Conservation (phyloP, 2,888 invertebrate genomes). For the Cheilosia scutellata region DNA sequence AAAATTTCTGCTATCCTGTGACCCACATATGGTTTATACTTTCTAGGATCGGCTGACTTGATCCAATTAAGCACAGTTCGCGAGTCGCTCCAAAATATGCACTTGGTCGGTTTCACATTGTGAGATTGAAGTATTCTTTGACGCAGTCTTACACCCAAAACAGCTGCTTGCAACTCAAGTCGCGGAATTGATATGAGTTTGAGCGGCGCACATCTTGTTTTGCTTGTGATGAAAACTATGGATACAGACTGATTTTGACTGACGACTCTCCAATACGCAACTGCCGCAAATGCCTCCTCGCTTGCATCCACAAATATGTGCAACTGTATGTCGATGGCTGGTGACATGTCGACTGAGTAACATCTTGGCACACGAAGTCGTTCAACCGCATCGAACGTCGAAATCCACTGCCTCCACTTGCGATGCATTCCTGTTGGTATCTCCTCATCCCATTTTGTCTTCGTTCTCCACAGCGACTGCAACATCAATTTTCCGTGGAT, state of each 20-base stretch:
- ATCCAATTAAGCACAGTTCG: slow-evolving; percentile 18
- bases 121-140: slow-evolving; percentile 2
- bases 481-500: slow-evolving; percentile 17
- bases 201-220: slow-evolving; percentile 15
- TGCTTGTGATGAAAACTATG: slow-evolving; percentile 20
- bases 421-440: background rate
- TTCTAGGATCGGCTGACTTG: slow-evolving; percentile 13
- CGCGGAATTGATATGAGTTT: slow-evolving; percentile 31
- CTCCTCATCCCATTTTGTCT: background rate
- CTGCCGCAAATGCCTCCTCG: slow-evolving; percentile 4
- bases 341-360: background rate
- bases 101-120: background rate
- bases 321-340: background rate
- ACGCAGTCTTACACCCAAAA: slow-evolving; percentile 16
- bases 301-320: slow-evolving; percentile 14
- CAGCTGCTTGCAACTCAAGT: slow-evolving; percentile 40
- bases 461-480: background rate
- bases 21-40: slow-evolving; percentile 15
- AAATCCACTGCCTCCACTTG: background rate
- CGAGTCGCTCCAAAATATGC: slow-evolving; percentile 37
- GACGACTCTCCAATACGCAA: slow-evolving; percentile 22
- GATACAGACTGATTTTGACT: background rate
- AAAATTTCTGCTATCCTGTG: no score
- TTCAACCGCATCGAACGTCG: background rate
- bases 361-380: background rate